Base-by-base conservation (phyloP, 2,888 invertebrate genomes). In the Ichneumon xanthorius region DNA sequence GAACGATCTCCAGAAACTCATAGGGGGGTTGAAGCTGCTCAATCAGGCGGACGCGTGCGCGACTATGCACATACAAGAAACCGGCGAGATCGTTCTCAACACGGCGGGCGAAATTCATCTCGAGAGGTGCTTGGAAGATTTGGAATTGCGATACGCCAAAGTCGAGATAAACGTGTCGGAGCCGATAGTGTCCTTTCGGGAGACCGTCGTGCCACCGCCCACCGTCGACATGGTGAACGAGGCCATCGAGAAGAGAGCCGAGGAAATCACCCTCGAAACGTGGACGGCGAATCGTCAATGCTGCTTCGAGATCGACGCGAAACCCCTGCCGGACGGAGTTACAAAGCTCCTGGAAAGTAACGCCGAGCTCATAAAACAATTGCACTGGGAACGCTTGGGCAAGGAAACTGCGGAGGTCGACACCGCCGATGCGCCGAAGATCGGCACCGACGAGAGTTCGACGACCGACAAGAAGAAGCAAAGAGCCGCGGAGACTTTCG, bases 61-160 rank as follows among this genome's bases (percentile, higher is more conserved):
- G 0, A 96, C 97, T 93, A 97, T 98, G 1, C 94, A 97, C 0
- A 95, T 99, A 19, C 98, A 99, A 94, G 98, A 99, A 92, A 98
- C 97, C 0, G 99, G 99, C 0, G 99, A 99, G 92, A 97, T 98
- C 92, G 98, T 99, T 0, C 95, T 99, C 45, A 96, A 98, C 2
- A 99, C 99, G 0, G 97, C 99, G 1, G 99, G 99, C 0, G 99
- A 99, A 95, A 98, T 99, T 1, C 99, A 99, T 94, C 95, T 99
- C 76, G 98, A 99, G 92, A 96, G 99, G 92, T 99, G 99, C 94
- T 95, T 99, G 5, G 97, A 98, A 92, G 99, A 99, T 94, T 95
- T 99, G 76, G 96, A 96, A 95, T 95, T 95, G 82, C 96, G 96
- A 88, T 99, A 98, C 94, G 98, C 97, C 0, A 97, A 97, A 93